Base-by-base conservation (phyloP, 2,113 vertebrate genomes). In the Tricholaema leucomelas region DNA sequence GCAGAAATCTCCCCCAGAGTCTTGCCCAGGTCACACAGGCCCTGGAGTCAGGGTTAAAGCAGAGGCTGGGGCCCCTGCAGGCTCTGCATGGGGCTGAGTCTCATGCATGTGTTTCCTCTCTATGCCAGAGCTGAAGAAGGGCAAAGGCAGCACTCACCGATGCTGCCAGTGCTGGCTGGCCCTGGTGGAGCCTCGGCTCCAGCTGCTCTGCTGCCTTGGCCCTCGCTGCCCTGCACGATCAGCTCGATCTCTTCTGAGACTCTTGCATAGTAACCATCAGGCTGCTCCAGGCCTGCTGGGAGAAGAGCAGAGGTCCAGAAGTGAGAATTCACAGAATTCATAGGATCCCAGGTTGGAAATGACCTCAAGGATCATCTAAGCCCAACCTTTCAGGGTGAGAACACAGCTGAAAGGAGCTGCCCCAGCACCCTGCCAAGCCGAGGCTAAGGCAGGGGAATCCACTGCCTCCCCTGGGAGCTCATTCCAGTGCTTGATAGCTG, bases 81-180 rank as follows among this genome's bases (percentile, higher is more conserved):
- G 12, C 58, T 33, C 33, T 48, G 50, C 54, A 7, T 4, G 19
- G 20, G 54, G 8, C 18, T 36, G 25, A 31, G 5, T 17, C 35
- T 44, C 2, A 0, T 8, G 10, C 10, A 1, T 4, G 0, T 4
- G 5, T 56, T 28, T 10, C 61, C 58, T 24, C 1, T 14, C 11
- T 0, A 1, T 61, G 58, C 23, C 44, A 12, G 36, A 0, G 1
- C 10, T 19, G 19, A 66, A 64, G 15, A 7, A 0, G 25, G 5
- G 9, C 10, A 19, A 48, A 31, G 40, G 20, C 61, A 28, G 8
- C 84, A 86, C 95, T 96, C 90, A 97, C 96, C 95, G 0, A 77
- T 31, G 2, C 66, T 87, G 0, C 82, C 10, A 1, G 64, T 1
- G 2, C 80, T 1, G 3, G n/a, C 31, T 0, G 27, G 52, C 84